A percentile compares a stretch with the other conserved stretches of the same genome.
These are phyloP conservation scores for Drosophila anceps DNA, from an alignment of 2,888 invertebrate species.

Conservation along the genomic window DNA sequence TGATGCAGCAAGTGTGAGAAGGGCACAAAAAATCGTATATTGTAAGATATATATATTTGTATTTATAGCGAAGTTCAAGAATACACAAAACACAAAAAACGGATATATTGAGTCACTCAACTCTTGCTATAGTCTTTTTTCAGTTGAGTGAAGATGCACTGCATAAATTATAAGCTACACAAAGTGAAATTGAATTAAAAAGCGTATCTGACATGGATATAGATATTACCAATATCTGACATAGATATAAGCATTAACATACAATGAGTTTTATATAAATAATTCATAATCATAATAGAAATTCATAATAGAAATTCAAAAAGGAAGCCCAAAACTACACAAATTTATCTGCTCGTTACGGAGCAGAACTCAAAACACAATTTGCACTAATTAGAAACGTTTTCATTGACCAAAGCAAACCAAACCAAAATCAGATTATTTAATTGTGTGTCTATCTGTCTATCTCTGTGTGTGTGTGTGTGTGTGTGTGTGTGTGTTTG, in stretches of 20 bases:
- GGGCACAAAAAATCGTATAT: conserved; percentile 26
- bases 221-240: not conserved
- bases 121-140: conserved; percentile 27
- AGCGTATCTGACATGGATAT: conserved; percentile 1
- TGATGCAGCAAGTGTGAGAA: conserved; percentile 49
- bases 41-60: conserved; percentile 12
- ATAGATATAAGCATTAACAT: conserved; percentile 6
- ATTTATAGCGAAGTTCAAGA: not conserved
- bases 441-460: conserved; percentile 35
- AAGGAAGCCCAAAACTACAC: conserved; percentile 27
- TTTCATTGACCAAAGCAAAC: conserved; percentile 59
- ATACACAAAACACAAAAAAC: conserved; percentile 13
- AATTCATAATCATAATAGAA: conserved; percentile 19
- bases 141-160: conserved; percentile 19
- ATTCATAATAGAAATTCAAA: conserved; percentile 31
- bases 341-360: conserved; percentile 7
- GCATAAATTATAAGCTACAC: conserved; percentile 24
- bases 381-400: conserved; percentile 72
- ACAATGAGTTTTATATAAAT: conserved; percentile 14
- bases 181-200: conserved; percentile 18
- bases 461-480: conserved; percentile 7
- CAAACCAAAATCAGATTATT: conserved; percentile 68
- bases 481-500: conserved; percentile 15
- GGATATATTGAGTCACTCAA: conserved; percentile 23
- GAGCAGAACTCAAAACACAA: conserved; percentile 60